These are phyloP conservation scores for Brachystomella parvula DNA, from an alignment of 1,140 invertebrate genomes.

Conservation along the genomic window DNA sequence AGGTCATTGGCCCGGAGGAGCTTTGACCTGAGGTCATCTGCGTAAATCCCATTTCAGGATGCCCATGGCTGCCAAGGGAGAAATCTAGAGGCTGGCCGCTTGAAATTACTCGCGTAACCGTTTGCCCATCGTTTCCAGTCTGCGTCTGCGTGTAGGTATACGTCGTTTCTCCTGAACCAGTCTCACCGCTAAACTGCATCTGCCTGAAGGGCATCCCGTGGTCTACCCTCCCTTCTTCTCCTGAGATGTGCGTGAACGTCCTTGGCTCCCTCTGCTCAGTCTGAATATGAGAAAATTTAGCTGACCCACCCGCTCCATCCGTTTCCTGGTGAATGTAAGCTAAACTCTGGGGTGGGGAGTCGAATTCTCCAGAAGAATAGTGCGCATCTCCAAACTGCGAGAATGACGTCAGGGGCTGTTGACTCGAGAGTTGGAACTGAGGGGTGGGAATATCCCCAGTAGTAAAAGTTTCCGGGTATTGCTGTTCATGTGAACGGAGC, in stretches of 20 bases:
- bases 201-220: too few species aligned
- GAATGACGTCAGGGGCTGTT: background rate
- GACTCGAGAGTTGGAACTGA: background rate
- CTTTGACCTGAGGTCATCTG: too few species aligned
- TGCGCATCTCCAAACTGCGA: conserved; percentile 17
- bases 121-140: too few species aligned
- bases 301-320: background rate
- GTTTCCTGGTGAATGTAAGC: background rate
- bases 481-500: conserved; percentile 3
- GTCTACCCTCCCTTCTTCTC: too few species aligned
- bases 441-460: background rate
- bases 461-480: background rate
- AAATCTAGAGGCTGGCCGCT: too few species aligned
- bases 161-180: too few species aligned
- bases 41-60: too few species aligned
- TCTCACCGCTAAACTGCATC: too few species aligned
- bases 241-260: conserved; percentile 20
- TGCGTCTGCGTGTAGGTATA: too few species aligned
- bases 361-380: conserved; percentile 33
- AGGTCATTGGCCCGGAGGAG: too few species aligned
- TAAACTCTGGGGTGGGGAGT: conserved; percentile 29
- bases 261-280: conserved; percentile 12
- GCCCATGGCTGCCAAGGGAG: too few species aligned
- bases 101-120: too few species aligned
- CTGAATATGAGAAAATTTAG: background rate